Evolutionary conservation across 2,888 invertebrate genomes (phyloP).

Genomic region (Andrena bicolor): DNA sequence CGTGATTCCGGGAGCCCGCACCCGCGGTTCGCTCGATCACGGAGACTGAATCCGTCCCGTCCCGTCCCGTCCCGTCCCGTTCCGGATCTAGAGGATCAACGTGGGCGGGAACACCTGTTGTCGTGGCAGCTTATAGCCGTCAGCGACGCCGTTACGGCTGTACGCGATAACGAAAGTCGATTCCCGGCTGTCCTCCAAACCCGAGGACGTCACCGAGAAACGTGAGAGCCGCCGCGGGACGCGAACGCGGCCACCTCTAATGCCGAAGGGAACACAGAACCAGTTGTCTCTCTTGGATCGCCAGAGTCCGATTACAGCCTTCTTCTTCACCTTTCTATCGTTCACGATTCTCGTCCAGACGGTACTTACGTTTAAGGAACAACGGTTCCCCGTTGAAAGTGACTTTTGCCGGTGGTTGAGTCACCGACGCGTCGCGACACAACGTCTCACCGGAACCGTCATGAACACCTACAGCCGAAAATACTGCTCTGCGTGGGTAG

Average conservation of each 20-base stretch:
- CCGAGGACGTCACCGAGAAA: conserved; percentile 53
- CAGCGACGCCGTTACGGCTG: conserved; percentile 27
- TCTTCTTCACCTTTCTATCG: background rate
- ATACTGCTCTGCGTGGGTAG: background rate
- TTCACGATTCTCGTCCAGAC: background rate
- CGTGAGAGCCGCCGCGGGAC: conserved; percentile 23
- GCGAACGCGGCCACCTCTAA: conserved; percentile 19
- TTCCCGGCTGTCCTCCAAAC: conserved; percentile 55
- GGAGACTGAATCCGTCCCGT: background rate
- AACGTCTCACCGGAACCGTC: no score
- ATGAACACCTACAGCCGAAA: background rate
- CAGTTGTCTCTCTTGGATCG: background rate
- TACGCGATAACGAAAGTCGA: conserved; percentile 43
- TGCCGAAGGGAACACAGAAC: conserved; percentile 20
- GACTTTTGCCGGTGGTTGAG: no score
- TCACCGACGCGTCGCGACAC: no score
- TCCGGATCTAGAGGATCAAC: conserved; percentile 17
- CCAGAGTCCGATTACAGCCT: background rate
- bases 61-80: conserved; percentile 1
- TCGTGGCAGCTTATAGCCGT: conserved; percentile 28
- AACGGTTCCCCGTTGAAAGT: no score
- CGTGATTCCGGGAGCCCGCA: background rate
- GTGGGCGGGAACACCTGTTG: conserved; percentile 53
- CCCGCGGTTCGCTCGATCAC: conserved; percentile 35
- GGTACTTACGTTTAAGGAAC: no score